Percentiles rank a stretch among this genome's conserved stretches.
These are phyloP conservation scores for Coracias cyanogaster DNA, from an alignment of 2,797 vertebrate species.

Conservation along the genomic window DNA sequence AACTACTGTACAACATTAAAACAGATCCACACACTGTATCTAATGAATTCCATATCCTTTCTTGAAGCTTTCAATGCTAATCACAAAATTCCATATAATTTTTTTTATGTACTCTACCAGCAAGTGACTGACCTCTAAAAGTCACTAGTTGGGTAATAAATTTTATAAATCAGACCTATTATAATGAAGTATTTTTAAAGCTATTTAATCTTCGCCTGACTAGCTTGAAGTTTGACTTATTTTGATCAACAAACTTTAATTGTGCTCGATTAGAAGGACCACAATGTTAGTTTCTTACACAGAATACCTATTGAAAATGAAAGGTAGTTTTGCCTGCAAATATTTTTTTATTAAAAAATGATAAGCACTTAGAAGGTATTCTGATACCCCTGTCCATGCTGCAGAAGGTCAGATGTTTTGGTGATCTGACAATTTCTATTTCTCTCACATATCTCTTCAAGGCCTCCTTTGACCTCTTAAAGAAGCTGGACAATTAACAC, in stretches of 20 bases:
- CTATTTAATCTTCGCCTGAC: conserved; percentile 48
- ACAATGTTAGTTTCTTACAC: background rate
- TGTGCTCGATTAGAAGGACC: background rate
- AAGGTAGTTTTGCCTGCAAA: background rate
- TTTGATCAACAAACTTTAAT: conserved; percentile 60
- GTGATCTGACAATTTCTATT: background rate
- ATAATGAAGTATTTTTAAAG: conserved; percentile 70
- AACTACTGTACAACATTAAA: conserved; percentile 65
- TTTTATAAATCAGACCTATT: conserved; percentile 69
- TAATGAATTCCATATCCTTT: conserved; percentile 69
- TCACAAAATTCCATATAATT: conserved; percentile 73
- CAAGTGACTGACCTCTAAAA: conserved; percentile 74
- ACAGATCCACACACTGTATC: conserved; percentile 48
- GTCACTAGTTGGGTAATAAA: conserved; percentile 72
- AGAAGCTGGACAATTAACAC: background rate
- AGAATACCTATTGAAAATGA: background rate
- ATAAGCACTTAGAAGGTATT: background rate
- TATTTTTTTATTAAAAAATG: background rate
- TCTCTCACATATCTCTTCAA: background rate
- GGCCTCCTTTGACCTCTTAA: background rate
- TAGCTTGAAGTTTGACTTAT: conserved; percentile 37
- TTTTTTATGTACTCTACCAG: conserved; percentile 74
- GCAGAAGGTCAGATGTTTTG: background rate
- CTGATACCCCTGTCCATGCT: background rate
- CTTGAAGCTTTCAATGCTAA: conserved; percentile 64